These are phyloP conservation scores for Megatriorchis doriae DNA, from an alignment of 2,113 vertebrate species.

Conservation along the genomic window DNA sequence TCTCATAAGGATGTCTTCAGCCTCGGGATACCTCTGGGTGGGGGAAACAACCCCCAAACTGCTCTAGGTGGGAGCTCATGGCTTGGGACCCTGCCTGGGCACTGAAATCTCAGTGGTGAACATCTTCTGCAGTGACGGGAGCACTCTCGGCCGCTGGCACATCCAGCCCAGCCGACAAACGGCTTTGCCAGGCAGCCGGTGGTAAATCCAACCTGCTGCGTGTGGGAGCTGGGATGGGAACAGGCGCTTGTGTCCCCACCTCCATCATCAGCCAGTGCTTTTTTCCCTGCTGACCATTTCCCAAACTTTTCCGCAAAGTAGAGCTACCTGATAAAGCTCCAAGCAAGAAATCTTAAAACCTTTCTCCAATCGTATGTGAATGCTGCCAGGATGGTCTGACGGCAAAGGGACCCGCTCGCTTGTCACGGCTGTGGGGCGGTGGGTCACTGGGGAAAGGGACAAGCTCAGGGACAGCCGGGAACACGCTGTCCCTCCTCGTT, in stretches of 20 bases:
- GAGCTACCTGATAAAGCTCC: neutral
- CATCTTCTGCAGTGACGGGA: neutral
- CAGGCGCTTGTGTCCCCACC: neutral
- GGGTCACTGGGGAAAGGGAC: neutral
- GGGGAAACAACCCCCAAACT: neutral
- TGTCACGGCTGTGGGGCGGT: neutral
- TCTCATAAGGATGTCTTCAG: neutral
- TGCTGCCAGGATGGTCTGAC: neutral
- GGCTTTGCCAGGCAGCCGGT: neutral
- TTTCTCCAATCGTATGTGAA: neutral
- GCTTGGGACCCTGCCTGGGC: neutral
- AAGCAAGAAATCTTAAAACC: neutral
- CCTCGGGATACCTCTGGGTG: neutral
- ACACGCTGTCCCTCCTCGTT: accelerated
- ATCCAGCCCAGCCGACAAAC: neutral
- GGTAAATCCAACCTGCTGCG: neutral
- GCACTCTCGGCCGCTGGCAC: neutral
- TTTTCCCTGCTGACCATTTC: neutral
- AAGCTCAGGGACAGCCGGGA: neutral
- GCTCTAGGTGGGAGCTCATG: neutral
- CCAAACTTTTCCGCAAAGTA: neutral
- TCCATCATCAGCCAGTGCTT: neutral
- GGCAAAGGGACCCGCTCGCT: neutral
- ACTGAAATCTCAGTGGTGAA: neutral
- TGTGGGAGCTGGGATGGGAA: neutral